Percentiles rank a stretch among this genome's conserved stretches.
Conservation (phyloP, 2,113 vertebrate genomes). For the Ictalurus furcatus region DNA sequence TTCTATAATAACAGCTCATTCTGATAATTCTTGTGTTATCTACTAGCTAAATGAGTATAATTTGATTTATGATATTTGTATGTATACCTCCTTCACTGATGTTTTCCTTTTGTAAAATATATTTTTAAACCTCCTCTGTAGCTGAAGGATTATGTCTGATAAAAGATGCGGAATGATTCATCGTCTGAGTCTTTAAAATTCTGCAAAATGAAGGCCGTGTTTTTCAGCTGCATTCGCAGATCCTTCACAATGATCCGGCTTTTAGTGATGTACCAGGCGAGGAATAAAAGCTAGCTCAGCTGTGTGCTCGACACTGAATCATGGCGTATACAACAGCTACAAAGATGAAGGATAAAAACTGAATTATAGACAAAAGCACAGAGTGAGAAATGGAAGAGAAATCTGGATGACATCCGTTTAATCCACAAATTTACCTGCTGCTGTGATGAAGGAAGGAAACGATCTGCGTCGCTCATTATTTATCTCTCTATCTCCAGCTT, state of each 20-base stretch:
- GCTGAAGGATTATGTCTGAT: background rate
- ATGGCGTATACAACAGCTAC: background rate
- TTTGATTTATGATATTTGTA: background rate
- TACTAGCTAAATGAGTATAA: background rate
- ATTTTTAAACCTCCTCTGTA: background rate
- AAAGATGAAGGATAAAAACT: background rate
- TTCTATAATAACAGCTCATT: background rate
- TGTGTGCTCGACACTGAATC: background rate
- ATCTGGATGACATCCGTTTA: background rate
- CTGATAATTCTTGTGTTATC: background rate
- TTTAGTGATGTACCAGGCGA: background rate
- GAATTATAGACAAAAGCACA: conserved; percentile 4
- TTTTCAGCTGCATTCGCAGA: background rate
- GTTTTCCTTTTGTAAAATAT: background rate
- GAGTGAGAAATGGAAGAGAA: background rate
- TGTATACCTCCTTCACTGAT: background rate
- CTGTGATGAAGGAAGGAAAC: background rate
- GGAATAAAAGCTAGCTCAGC: background rate
- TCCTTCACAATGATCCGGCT: background rate
- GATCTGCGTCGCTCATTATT: background rate
- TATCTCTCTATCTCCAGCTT: conserved; percentile 1
- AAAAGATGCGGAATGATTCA: background rate
- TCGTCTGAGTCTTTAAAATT: background rate
- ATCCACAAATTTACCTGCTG: background rate
- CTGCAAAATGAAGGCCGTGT: background rate